These are phyloP conservation scores for Apotomis capreana DNA, from an alignment of 2,888 invertebrate species.

Conservation along the genomic window DNA sequence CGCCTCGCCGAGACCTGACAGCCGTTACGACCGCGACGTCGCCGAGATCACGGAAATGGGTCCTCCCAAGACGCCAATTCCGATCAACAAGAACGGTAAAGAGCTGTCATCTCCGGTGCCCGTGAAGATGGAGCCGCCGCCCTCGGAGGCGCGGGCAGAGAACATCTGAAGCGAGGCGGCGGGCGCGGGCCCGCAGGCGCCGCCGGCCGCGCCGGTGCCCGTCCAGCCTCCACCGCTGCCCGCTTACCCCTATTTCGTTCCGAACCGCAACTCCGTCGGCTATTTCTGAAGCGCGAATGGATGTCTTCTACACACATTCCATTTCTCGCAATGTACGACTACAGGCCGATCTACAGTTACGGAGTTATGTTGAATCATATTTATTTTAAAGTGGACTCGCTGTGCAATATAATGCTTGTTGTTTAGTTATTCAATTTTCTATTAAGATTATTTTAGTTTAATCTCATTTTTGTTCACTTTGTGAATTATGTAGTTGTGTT, in stretches of 20 bases:
- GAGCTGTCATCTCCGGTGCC: slow-evolving; percentile 83
- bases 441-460: slow-evolving; percentile 64
- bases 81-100: slow-evolving; percentile 66
- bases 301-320: slow-evolving; percentile 21
- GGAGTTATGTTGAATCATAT: slow-evolving; percentile 69
- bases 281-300: slow-evolving; percentile 65
- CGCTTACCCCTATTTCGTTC: slow-evolving; percentile 76
- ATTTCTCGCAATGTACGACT: slow-evolving; percentile 3
- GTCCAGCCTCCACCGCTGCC: slow-evolving; percentile 67
- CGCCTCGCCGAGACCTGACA: slow-evolving; percentile 82
- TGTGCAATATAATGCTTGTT: slow-evolving; percentile 82
- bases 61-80: slow-evolving; percentile 70
- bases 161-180: slow-evolving; percentile 80
- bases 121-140: slow-evolving; percentile 87
- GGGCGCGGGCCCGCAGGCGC: slow-evolving; percentile 64
- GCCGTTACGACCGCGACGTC: slow-evolving; percentile 87
- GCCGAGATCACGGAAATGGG: slow-evolving; percentile 74
- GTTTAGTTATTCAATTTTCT: slow-evolving; percentile 76
- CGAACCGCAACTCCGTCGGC: slow-evolving; percentile 74
- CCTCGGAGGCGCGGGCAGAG: slow-evolving; percentile 83
- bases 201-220: slow-evolving; percentile 49
- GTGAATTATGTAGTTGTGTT: slow-evolving; percentile 59
- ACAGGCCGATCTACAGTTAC: slow-evolving; percentile 34
- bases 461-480: slow-evolving; percentile 57
- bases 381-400: slow-evolving; percentile 76